A percentile compares a stretch with the other conserved stretches of the same genome.
Evolutionary conservation across 2,888 invertebrate species (phyloP).

Genomic region (Taenaris catops): DNA sequence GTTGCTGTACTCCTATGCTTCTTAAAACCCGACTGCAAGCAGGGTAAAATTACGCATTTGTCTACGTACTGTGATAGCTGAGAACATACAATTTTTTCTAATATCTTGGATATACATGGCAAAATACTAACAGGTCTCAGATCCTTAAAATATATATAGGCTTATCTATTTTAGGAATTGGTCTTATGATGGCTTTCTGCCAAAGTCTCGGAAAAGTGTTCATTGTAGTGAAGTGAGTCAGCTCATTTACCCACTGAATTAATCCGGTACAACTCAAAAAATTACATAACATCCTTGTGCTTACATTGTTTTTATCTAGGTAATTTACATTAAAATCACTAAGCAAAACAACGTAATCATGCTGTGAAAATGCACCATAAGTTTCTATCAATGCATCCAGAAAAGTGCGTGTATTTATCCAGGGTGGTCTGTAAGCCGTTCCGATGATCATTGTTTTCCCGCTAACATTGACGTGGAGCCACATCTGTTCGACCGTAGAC

Average conservation of each 20-base stretch:
- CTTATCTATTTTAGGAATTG: slow-evolving; percentile 26
- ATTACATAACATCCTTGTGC: neutral
- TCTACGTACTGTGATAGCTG: slow-evolving; percentile 8
- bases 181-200: slow-evolving; percentile 26
- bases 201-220: slow-evolving; percentile 23
- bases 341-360: neutral
- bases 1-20: no score
- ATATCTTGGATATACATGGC: slow-evolving; percentile 15
- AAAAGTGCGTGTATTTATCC: slow-evolving; percentile 1
- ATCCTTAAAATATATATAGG: slow-evolving; percentile 19
- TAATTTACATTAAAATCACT: slow-evolving; percentile 3
- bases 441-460: slow-evolving; percentile 7
- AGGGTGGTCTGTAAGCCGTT: slow-evolving; percentile 12
- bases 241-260: neutral
- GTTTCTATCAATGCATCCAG: neutral
- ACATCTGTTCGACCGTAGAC: slow-evolving; percentile 8
- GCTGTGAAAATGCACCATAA: neutral
- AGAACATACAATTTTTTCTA: slow-evolving; percentile 8
- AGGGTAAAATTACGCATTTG: neutral
- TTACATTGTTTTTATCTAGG: neutral
- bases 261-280: neutral
- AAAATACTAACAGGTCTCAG: slow-evolving; percentile 27
- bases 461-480: no score
- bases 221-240: slow-evolving; percentile 9
- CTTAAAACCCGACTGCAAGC: no score